Evolutionary conservation across 2,113 vertebrate species (phyloP).

Genomic region (Dasyprocta punctata): DNA sequence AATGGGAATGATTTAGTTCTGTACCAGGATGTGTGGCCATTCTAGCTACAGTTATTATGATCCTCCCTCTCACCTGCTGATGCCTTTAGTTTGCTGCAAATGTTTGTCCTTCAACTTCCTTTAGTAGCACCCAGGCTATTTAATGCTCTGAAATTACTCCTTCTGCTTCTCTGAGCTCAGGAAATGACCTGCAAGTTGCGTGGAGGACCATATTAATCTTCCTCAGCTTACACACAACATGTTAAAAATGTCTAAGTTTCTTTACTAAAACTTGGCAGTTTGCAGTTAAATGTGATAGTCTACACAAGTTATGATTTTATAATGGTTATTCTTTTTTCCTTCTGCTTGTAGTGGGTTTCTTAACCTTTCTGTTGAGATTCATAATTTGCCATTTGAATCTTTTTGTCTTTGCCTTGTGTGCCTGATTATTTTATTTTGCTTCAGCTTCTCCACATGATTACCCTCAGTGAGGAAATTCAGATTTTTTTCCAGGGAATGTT

Average conservation of each 20-base stretch:
- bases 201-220: neutral
- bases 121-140: neutral
- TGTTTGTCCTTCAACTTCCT: neutral
- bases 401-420: neutral
- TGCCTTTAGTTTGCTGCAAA: neutral
- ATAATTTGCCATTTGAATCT: neutral
- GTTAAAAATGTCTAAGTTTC: neutral
- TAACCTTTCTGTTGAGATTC: neutral
- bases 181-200: neutral
- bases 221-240: neutral
- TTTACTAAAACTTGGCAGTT: neutral
- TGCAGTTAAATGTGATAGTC: neutral
- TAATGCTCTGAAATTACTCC: neutral
- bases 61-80: neutral
- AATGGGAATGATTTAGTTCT: neutral
- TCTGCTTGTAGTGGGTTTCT: neutral
- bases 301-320: neutral
- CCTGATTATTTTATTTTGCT: neutral
- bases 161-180: slow-evolving; percentile 23
- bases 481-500: neutral
- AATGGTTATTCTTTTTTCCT: neutral
- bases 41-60: neutral
- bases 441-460: neutral
- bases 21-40: neutral
- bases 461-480: neutral